These are phyloP conservation scores for Phyllotis vaccarum DNA, from an alignment of 2,797 vertebrate species.

Conservation along the genomic window DNA sequence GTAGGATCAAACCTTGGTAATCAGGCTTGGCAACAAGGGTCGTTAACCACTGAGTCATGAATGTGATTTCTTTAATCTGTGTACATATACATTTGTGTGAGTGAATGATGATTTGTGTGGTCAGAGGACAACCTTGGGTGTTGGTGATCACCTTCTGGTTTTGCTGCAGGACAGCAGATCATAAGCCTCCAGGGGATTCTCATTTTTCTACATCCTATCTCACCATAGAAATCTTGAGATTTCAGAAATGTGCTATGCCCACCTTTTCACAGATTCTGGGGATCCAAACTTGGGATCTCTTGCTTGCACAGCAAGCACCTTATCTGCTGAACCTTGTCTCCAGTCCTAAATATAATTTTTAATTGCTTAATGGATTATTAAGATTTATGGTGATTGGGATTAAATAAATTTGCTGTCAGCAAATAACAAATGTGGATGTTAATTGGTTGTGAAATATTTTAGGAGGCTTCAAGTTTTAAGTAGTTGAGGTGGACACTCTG, in stretches of 20 bases:
- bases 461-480: no score
- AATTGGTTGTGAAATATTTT: no score
- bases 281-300: not conserved
- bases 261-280: not conserved
- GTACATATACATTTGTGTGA: not conserved
- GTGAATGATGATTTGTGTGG: not conserved
- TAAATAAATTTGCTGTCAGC: slow-evolving; percentile 56
- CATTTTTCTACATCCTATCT: not conserved
- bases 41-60: not conserved
- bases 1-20: not conserved
- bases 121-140: not conserved
- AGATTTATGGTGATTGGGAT: not conserved
- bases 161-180: not conserved
- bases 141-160: not conserved
- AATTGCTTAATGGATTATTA: not conserved
- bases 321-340: not conserved
- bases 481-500: no score
- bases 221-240: not conserved
- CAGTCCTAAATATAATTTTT: not conserved
- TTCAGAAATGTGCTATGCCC: not conserved
- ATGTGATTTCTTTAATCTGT: not conserved
- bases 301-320: not conserved
- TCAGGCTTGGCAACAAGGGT: not conserved
- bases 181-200: not conserved
- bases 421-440: no score